These are phyloP conservation scores for Hedya salicella DNA, from an alignment of 2,888 invertebrate species.

Conservation along the genomic window DNA sequence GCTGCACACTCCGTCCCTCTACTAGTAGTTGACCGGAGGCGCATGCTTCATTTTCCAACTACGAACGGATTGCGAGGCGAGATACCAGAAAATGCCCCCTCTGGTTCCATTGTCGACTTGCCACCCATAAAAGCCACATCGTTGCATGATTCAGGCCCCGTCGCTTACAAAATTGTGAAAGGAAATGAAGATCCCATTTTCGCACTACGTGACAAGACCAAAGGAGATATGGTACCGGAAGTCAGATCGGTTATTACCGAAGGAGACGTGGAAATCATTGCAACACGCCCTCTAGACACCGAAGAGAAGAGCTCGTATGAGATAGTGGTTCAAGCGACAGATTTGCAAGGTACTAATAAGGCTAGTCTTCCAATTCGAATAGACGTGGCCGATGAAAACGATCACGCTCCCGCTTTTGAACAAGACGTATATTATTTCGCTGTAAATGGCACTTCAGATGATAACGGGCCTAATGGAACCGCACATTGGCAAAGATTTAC, in stretches of 20 bases:
- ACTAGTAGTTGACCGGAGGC: slow-evolving; percentile 92
- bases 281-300: slow-evolving; percentile 90
- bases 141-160: slow-evolving; percentile 87
- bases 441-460: slow-evolving; percentile 87
- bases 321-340: slow-evolving; percentile 91
- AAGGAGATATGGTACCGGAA: slow-evolving; percentile 71
- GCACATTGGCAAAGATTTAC: slow-evolving; percentile 91
- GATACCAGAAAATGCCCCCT: slow-evolving; percentile 90
- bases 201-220: slow-evolving; percentile 87
- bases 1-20: slow-evolving; percentile 92
- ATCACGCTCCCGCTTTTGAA: slow-evolving; percentile 94
- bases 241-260: slow-evolving; percentile 83
- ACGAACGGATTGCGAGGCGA: slow-evolving; percentile 87
- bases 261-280: slow-evolving; percentile 90
- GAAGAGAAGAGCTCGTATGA: slow-evolving; percentile 90
- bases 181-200: slow-evolving; percentile 91
- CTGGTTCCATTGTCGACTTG: slow-evolving; percentile 89
- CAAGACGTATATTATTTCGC: slow-evolving; percentile 91
- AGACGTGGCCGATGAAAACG: slow-evolving; percentile 94
- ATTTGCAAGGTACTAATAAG: slow-evolving; percentile 91
- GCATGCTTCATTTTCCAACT: slow-evolving; percentile 91
- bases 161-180: slow-evolving; percentile 92
- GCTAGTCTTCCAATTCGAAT: slow-evolving; percentile 92
- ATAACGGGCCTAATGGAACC: slow-evolving; percentile 85
- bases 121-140: slow-evolving; percentile 90